phyloP scores from a whole-genome alignment of 2,888 invertebrate genomes.

The Stenodera caucasica region DNA sequence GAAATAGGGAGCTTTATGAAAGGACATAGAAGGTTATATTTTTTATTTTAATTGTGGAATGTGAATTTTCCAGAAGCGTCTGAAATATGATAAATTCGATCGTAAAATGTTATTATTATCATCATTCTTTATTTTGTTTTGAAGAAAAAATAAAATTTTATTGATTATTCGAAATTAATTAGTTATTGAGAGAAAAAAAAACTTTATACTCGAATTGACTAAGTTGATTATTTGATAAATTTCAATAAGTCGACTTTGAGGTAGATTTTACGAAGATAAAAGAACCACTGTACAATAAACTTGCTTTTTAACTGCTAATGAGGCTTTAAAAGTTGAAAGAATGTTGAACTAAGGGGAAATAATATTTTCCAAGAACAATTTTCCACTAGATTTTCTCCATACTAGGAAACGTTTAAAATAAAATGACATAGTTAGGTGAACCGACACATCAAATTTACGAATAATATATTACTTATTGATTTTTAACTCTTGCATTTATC shows the following conservation, averaged over 20 bases:
- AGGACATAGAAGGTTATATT: not conserved
- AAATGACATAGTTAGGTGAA: constrained; percentile 33
- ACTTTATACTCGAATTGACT: constrained; percentile 8
- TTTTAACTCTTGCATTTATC: not conserved
- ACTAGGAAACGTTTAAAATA: constrained; percentile 36
- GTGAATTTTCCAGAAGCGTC: not conserved
- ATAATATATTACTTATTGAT: not conserved
- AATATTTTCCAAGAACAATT: constrained; percentile 36
- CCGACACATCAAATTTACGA: constrained; percentile 1
- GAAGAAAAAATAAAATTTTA: too few species aligned
- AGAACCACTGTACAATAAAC: constrained; percentile 28
- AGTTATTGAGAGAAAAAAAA: too few species aligned
- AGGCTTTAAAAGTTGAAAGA: constrained; percentile 33
- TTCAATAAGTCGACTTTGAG: constrained; percentile 25
- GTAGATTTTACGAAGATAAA: constrained; percentile 25
- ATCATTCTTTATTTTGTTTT: too few species aligned
- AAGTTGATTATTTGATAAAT: constrained; percentile 21
- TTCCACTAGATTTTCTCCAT: constrained; percentile 40
- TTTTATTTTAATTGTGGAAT: not conserved
- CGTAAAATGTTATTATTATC: too few species aligned
- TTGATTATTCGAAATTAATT: too few species aligned
- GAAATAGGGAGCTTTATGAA: not conserved
- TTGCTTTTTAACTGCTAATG: constrained; percentile 34
- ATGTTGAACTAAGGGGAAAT: constrained; percentile 27
- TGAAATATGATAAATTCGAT: not conserved